phyloP scores from a whole-genome alignment of 2,113 vertebrate species.

The Mastomys natalensis region DNA sequence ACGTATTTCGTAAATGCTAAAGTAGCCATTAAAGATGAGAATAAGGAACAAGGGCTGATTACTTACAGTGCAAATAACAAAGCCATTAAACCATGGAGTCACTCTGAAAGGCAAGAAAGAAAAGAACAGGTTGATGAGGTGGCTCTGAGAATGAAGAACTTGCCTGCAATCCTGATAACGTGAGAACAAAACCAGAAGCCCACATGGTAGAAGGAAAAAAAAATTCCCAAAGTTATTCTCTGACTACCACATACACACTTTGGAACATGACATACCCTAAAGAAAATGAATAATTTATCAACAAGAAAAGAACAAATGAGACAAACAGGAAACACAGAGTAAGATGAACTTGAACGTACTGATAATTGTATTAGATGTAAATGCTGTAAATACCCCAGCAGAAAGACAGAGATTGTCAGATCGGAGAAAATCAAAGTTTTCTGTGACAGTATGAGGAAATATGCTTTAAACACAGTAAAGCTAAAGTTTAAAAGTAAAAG shows the following conservation, averaged over 20 bases:
- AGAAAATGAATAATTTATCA: neutral
- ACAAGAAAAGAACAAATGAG: neutral
- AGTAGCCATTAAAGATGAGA: neutral
- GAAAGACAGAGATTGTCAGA: slow-evolving; percentile 5
- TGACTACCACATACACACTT: no score
- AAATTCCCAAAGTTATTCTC: neutral
- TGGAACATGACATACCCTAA: neutral
- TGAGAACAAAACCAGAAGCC: neutral
- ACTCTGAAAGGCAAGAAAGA: neutral
- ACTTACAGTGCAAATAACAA: neutral
- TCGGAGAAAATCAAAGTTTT: neutral
- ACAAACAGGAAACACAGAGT: neutral
- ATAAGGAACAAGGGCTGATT: no score
- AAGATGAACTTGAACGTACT: neutral
- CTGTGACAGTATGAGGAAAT: neutral
- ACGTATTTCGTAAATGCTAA: neutral
- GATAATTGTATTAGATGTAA: slow-evolving; percentile 43
- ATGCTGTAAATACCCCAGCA: slow-evolving; percentile 1
- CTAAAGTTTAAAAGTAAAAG: neutral
- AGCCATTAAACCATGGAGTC: neutral
- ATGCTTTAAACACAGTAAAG: neutral
- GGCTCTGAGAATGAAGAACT: neutral
- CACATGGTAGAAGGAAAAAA: neutral
- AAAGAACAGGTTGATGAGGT: neutral
- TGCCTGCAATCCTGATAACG: neutral